Evolutionary conservation across 2,888 invertebrate genomes (phyloP).

Genomic region (Empis livida): DNA sequence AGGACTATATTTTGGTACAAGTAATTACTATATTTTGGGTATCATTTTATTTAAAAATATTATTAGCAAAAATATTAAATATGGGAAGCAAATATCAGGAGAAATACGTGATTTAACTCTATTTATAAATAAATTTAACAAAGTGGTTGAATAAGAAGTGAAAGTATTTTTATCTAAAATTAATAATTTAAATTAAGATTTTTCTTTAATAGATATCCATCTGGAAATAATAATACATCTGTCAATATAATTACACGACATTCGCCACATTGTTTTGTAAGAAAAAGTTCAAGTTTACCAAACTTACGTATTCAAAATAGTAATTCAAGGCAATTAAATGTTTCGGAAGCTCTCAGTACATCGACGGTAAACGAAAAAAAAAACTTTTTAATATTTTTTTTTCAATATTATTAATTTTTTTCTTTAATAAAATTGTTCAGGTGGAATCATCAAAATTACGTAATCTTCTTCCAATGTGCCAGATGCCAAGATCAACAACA

Average conservation of each 20-base stretch:
- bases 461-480: slow-evolving; percentile 36
- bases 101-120: too few species aligned
- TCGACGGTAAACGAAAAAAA: slow-evolving; percentile 47
- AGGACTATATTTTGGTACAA: too few species aligned
- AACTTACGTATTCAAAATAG: slow-evolving; percentile 41
- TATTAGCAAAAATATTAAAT: too few species aligned
- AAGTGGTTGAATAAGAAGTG: too few species aligned
- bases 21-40: too few species aligned
- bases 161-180: too few species aligned
- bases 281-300: slow-evolving; percentile 69
- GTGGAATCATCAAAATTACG: slow-evolving; percentile 27
- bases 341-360: slow-evolving; percentile 48
- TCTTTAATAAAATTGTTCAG: slow-evolving; percentile 4
- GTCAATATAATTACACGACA: slow-evolving; percentile 45
- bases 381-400: background rate
- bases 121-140: too few species aligned
- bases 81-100: too few species aligned
- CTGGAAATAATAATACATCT: slow-evolving; percentile 54
- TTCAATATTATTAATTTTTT: background rate
- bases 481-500: slow-evolving; percentile 30
- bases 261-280: slow-evolving; percentile 41
- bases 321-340: slow-evolving; percentile 22
- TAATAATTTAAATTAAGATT: too few species aligned
- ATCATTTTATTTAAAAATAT: too few species aligned
- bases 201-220: slow-evolving; percentile 52